A percentile compares a stretch with the other conserved stretches of the same genome.
These are phyloP conservation scores for Athetis lepigone DNA, from an alignment of 2,888 invertebrate species.

Conservation along the genomic window DNA sequence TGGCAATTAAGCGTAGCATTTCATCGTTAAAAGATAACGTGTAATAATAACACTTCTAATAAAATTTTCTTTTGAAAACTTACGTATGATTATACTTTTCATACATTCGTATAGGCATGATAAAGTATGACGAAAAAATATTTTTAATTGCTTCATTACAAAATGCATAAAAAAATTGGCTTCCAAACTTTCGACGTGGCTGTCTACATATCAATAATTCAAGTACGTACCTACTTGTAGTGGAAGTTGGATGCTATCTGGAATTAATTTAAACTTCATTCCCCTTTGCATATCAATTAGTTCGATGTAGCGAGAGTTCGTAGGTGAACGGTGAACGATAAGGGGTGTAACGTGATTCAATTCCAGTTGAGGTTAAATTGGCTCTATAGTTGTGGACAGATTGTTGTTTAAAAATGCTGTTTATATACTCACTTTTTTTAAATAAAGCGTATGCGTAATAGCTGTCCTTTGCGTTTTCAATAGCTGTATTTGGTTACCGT, in stretches of 20 bases:
- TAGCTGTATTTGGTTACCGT: too few species aligned
- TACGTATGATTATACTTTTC: too few species aligned
- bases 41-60: too few species aligned
- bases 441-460: too few species aligned
- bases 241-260: conserved; percentile 65
- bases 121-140: too few species aligned
- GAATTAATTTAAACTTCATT: conserved; percentile 78
- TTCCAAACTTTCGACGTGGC: not conserved
- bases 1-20: too few species aligned
- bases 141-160: not conserved
- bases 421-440: too few species aligned
- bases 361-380: conserved; percentile 41
- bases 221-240: conserved; percentile 23
- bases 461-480: too few species aligned
- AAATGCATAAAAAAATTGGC: not conserved
- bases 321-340: conserved; percentile 61
- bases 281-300: conserved; percentile 78
- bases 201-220: conserved; percentile 21
- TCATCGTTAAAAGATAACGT: too few species aligned
- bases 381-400: not conserved
- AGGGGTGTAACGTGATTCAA: conserved; percentile 64
- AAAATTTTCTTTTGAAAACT: too few species aligned
- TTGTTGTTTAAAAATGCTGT: not conserved
- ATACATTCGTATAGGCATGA: too few species aligned
- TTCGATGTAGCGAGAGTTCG: conserved; percentile 65